Percentiles rank a stretch among this genome's conserved stretches.
These are phyloP conservation scores for Drosophila pandora DNA, from an alignment of 1,140 invertebrate species.

Conservation along the genomic window DNA sequence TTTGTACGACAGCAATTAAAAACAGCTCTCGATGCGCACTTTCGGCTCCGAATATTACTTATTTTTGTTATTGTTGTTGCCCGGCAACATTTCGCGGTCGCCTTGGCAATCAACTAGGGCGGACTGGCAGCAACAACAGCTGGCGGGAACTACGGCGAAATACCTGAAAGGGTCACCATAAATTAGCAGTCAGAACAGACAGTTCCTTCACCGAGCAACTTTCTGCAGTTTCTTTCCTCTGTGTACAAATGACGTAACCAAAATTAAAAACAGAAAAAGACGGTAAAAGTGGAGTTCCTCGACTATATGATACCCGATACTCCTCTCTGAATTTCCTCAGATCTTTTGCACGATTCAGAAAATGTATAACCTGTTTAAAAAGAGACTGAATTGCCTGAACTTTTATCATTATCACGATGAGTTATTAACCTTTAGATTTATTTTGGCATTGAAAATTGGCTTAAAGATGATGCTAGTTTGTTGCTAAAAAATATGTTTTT, in stretches of 20 bases:
- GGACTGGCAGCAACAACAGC: constrained; percentile 21
- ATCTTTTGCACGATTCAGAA: no score
- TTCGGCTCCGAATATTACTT: constrained; percentile 39
- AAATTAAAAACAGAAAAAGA: constrained; percentile 46
- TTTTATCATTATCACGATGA: no score
- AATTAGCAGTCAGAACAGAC: constrained; percentile 64
- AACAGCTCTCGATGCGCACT: constrained; percentile 45
- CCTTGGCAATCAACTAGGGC: constrained; percentile 70
- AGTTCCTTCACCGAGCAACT: constrained; percentile 10
- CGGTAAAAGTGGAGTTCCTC: no score
- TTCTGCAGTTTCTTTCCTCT: neutral
- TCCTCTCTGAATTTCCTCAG: no score
- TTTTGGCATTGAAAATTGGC: no score
- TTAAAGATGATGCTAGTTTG: no score
- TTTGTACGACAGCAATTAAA: constrained; percentile 67
- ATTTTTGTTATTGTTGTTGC: constrained; percentile 35
- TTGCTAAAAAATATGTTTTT: no score
- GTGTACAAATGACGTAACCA: constrained; percentile 68
- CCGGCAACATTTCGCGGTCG: constrained; percentile 62
- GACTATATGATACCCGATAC: no score
- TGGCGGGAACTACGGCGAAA: constrained; percentile 11
- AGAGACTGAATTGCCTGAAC: no score
- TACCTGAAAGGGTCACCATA: constrained; percentile 51
- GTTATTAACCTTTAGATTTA: no score
- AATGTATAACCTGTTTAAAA: no score